Base-by-base conservation (phyloP, 1,140 invertebrate species). In the Drosophila lacteicornis region DNA sequence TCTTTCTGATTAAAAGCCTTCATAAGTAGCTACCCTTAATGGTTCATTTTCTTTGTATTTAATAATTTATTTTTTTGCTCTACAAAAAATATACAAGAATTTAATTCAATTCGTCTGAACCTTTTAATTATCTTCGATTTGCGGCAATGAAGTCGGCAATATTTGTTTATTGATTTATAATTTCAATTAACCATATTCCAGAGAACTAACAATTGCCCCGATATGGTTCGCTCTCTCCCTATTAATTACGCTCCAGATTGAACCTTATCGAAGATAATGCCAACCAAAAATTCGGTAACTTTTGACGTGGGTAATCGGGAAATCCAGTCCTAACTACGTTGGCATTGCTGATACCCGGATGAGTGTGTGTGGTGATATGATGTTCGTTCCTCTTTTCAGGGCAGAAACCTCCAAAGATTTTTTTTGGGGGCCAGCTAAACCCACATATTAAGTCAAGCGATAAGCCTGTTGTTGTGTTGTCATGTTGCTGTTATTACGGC, bases 101-200 rank as follows among this genome's bases (percentile, higher is more conserved):
- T 19, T 27, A 27, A 27, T 27, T 27, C 27, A 15, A 38, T 55
- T 55, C 22, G 7, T 4, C 19, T 4, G 13, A 22, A 22, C 27
- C 8, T 19, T 15, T 22, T 19, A 3, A 40, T 3, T 40, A 40
- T 56, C 53, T 38, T 2, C 9, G 53, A 40, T n/a, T 11, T 11
- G 5, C 36, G 4, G 11, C 19, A 36, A 56, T 56, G 36, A 56
- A 40, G 53, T 56, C 13, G n/a, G 13, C 36, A 13, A 25, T 56
- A n/a, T 40, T 40, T 25, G 19, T 55, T 56, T 40, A 56, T 56
- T 56, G 53, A 56, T 56, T 56, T 56, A 56, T 56, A 56, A 56
- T 56, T 56, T 56, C 19, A 56, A 56, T 56, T 56, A 40, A 40
- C 36, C 12, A 5, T 38, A 55, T 55, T 19, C 17, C 7, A 13